These are phyloP conservation scores for Malaclemys terrapin DNA, from an alignment of 2,113 vertebrate species.

Conservation along the genomic window DNA sequence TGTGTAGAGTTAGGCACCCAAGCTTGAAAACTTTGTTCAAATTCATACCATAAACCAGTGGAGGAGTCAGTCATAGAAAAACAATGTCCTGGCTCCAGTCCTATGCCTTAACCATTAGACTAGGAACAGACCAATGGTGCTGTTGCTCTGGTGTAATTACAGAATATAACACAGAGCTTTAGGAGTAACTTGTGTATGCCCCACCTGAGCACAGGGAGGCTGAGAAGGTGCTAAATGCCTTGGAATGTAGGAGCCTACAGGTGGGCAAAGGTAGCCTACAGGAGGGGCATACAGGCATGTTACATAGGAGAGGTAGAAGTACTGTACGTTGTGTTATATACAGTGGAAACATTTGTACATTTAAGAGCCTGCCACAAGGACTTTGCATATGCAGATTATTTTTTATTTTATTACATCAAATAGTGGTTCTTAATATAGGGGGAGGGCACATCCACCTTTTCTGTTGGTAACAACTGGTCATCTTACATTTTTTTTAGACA, in stretches of 20 bases:
- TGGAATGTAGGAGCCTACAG: not conserved
- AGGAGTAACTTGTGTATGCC: not conserved
- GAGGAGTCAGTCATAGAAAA: not conserved
- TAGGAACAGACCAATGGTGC: fast-evolving
- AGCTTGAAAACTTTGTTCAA: not conserved
- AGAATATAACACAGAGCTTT: not conserved
- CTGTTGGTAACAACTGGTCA: not conserved
- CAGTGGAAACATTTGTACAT: not conserved
- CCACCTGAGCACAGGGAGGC: not conserved
- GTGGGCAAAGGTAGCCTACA: not conserved
- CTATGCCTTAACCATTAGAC: fast-evolving
- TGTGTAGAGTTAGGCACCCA: not conserved
- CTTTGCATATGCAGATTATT: not conserved
- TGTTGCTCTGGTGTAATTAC: not conserved
- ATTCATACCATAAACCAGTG: not conserved
- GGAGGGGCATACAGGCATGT: not conserved
- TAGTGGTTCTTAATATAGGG: not conserved
- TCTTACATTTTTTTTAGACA: not conserved
- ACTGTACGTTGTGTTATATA: fast-evolving
- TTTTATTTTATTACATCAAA: not conserved
- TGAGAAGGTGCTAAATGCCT: not conserved
- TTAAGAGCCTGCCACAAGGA: not conserved
- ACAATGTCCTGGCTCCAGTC: not conserved
- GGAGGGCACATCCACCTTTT: not conserved
- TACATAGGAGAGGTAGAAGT: not conserved